Evolutionary conservation across 2,113 vertebrate species (phyloP).

Genomic region (Onychostruthus taczanowskii): DNA sequence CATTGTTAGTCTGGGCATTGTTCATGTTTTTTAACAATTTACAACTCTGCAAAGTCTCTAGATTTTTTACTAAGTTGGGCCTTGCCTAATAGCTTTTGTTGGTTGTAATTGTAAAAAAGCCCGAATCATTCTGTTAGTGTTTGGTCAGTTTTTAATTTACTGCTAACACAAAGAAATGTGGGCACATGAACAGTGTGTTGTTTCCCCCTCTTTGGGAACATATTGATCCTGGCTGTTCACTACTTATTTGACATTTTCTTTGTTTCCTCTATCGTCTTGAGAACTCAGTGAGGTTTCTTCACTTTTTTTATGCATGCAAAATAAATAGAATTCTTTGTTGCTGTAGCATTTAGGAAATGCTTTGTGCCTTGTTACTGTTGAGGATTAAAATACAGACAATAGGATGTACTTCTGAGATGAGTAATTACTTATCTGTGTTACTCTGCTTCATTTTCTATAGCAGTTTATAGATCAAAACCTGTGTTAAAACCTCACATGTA

Average conservation of each 20-base stretch:
- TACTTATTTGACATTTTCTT: not conserved
- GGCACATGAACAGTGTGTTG: not conserved
- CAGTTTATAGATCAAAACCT: not conserved
- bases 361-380: not conserved
- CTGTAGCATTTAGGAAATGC: not conserved
- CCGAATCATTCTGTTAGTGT: not conserved
- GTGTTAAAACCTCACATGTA: not conserved
- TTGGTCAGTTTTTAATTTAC: not conserved
- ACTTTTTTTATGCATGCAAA: not conserved
- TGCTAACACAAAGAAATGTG: not conserved
- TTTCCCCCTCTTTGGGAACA: not conserved
- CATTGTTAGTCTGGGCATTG: not conserved
- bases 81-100: not conserved
- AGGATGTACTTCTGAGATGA: not conserved
- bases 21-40: not conserved
- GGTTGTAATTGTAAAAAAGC: not conserved
- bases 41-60: not conserved
- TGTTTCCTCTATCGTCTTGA: not conserved
- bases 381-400: not conserved
- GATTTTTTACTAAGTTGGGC: not conserved
- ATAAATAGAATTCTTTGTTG: not conserved
- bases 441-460: not conserved
- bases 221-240: not conserved
- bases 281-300: not conserved
- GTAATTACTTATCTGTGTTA: not conserved